These are phyloP conservation scores for Camponotus vicinus DNA, from an alignment of 1,140 invertebrate genomes.

Conservation along the genomic window DNA sequence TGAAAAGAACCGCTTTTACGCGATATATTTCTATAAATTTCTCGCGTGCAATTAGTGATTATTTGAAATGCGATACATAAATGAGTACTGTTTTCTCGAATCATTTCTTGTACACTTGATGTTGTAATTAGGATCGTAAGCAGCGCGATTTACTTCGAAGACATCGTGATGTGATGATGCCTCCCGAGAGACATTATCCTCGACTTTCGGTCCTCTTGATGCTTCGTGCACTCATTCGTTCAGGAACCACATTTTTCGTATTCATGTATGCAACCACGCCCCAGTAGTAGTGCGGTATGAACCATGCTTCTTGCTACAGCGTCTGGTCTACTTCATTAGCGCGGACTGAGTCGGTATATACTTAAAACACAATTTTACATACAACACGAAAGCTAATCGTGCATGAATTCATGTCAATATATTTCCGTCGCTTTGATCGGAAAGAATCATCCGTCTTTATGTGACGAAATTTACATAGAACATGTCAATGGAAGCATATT, in stretches of 20 bases:
- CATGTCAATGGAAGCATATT: neutral
- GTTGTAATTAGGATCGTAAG: constrained; percentile 14
- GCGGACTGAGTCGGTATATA: constrained; percentile 49
- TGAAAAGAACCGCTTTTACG: neutral
- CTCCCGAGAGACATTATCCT: constrained; percentile 52
- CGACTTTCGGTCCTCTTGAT: constrained; percentile 32
- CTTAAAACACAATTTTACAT: constrained; percentile 72
- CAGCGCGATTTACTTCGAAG: constrained; percentile 39
- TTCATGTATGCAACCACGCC: constrained; percentile 82
- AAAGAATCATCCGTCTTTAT: constrained; percentile 3
- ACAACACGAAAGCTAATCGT: constrained; percentile 33
- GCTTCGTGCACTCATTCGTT: constrained; percentile 64
- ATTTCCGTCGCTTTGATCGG: constrained; percentile 32
- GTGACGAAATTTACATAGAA: neutral
- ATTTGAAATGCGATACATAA: neutral
- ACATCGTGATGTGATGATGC: constrained; percentile 41
- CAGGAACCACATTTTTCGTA: constrained; percentile 72
- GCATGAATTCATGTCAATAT: constrained; percentile 16
- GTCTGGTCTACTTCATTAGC: constrained; percentile 82
- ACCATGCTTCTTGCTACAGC: constrained; percentile 71
- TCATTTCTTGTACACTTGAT: neutral
- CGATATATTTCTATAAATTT: constrained; percentile 9
- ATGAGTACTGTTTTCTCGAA: neutral
- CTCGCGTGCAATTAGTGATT: neutral
- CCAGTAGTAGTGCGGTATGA: constrained; percentile 77